Evolutionary conservation across 2,888 invertebrate species (phyloP).

Genomic region (Laothoe populi): DNA sequence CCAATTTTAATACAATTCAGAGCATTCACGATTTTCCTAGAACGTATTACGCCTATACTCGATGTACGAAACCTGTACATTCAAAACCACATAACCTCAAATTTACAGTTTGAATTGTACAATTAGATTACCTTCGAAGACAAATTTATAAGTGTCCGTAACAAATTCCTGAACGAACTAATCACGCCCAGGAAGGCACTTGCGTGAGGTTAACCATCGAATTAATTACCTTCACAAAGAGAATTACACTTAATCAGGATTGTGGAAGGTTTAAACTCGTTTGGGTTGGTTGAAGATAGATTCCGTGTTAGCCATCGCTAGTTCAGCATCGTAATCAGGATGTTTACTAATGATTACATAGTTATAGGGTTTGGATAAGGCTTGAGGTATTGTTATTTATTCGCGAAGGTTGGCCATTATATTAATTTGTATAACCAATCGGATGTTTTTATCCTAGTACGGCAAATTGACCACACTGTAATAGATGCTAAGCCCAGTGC

Average conservation of each 20-base stretch:
- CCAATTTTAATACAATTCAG: not conserved
- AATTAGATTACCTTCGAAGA: conserved; percentile 33
- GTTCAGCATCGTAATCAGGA: conserved; percentile 55
- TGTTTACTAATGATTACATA: conserved; percentile 54
- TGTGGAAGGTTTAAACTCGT: conserved; percentile 34
- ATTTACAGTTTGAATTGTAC: conserved; percentile 12
- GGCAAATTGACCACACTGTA: too few relatives aligned
- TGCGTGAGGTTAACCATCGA: conserved; percentile 59
- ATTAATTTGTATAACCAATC: not conserved
- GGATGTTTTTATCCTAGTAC: too few relatives aligned
- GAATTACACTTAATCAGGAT: conserved; percentile 39
- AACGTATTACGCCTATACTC: not conserved
- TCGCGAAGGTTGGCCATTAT: not conserved
- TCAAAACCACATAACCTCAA: conserved; percentile 14
- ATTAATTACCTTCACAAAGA: conserved; percentile 41
- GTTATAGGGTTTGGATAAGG: conserved; percentile 46
- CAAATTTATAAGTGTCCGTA: conserved; percentile 44
- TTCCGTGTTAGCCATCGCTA: conserved; percentile 27
- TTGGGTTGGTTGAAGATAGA: not conserved
- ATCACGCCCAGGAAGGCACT: conserved; percentile 59
- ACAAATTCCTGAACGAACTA: conserved; percentile 54
- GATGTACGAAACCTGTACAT: not conserved
- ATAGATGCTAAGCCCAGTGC: too few relatives aligned
- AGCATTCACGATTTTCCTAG: not conserved
- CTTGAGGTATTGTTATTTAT: conserved; percentile 47